phyloP scores from a whole-genome alignment of 2,797 vertebrate species.

The Eulemur albifrons region DNA sequence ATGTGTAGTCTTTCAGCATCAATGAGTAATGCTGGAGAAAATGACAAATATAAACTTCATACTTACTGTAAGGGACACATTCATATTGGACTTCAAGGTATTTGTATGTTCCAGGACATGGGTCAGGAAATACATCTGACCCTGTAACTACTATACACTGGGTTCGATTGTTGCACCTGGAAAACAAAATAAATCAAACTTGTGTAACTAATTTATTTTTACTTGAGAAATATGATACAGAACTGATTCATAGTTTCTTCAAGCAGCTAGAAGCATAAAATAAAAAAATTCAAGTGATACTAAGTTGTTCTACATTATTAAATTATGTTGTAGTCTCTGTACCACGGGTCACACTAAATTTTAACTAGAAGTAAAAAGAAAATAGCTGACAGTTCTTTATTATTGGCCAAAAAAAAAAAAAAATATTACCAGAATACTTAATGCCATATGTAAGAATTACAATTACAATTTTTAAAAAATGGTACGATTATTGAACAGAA shows the following conservation, averaged over 20 bases:
- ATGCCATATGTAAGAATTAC: background rate
- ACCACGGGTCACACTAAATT: background rate
- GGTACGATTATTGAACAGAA: background rate
- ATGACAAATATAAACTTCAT: slow-evolving; percentile 83
- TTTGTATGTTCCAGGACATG: slow-evolving; percentile 99
- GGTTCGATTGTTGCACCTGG: slow-evolving; percentile 99
- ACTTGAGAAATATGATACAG: slow-evolving; percentile 48
- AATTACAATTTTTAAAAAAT: background rate
- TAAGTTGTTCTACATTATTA: slow-evolving; percentile 56
- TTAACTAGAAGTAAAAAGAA: background rate
- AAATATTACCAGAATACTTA: background rate
- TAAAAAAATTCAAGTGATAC: slow-evolving; percentile 65
- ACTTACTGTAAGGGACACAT: slow-evolving; percentile 99
- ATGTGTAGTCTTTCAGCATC: slow-evolving; percentile 79
- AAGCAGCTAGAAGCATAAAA: slow-evolving; percentile 61
- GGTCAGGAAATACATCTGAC: slow-evolving; percentile 99
- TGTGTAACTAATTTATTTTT: slow-evolving; percentile 77
- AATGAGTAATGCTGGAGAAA: slow-evolving; percentile 79
- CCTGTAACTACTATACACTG: slow-evolving; percentile 99
- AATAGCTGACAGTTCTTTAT: background rate
- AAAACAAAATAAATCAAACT: slow-evolving; percentile 82
- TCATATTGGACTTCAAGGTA: slow-evolving; percentile 99
- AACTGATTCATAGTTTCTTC: slow-evolving; percentile 62
- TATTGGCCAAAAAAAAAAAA: background rate
- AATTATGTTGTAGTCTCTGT: slow-evolving; percentile 19